phyloP scores from a whole-genome alignment of 2,888 invertebrate species.

The Melipona beecheii region DNA sequence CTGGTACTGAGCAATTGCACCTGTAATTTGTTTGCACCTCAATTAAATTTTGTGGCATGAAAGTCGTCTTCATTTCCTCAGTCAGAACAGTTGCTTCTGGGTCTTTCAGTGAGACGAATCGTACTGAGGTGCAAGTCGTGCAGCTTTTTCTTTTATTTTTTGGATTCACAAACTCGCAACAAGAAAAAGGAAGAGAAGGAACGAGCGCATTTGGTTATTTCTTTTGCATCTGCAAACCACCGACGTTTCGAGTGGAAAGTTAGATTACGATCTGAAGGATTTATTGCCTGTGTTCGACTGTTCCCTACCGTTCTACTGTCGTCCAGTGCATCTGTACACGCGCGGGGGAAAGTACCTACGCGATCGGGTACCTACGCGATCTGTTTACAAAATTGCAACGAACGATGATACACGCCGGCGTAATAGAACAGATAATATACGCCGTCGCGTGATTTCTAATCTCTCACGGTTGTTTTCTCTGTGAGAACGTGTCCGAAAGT shows the following conservation, averaged over 20 bases:
- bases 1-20: too few relatives aligned
- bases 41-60: too few relatives aligned
- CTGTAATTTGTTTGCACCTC: too few relatives aligned
- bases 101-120: too few relatives aligned
- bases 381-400: conserved; percentile 36
- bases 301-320: not conserved
- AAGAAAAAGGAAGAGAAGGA: not conserved
- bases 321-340: conserved; percentile 11
- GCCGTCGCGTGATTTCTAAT: conserved; percentile 56
- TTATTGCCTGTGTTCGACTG: not conserved
- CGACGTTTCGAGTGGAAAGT: conserved; percentile 5
- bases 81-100: too few relatives aligned
- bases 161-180: too few relatives aligned
- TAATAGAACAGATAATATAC: not conserved
- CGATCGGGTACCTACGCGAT: conserved; percentile 1
- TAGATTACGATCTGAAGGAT: conserved; percentile 6
- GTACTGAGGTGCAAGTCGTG: too few relatives aligned
- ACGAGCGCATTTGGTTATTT: not conserved
- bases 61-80: too few relatives aligned
- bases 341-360: conserved; percentile 27
- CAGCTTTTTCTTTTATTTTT: too few relatives aligned
- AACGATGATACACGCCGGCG: conserved; percentile 18
- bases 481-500: conserved; percentile 29
- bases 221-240: not conserved
- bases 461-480: conserved; percentile 63